Base-by-base conservation (phyloP, 1,140 invertebrate genomes). In the Triops longicaudatus region DNA sequence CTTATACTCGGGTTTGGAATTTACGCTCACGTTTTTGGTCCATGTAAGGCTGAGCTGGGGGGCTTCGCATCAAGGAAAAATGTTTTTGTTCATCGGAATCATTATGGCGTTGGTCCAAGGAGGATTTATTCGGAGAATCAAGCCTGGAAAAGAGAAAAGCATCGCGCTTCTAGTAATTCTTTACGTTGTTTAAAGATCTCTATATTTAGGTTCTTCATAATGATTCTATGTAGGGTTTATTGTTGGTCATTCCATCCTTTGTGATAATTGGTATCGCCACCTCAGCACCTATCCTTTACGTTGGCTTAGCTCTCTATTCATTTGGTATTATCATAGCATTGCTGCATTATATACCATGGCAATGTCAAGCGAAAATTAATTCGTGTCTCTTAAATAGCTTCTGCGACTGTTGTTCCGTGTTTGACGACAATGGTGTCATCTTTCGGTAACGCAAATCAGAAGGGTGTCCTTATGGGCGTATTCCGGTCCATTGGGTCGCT, bases 1-100 rank as follows among this genome's bases (percentile, higher is more conserved):
- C 82, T 87, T 99, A 27, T 99, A 98, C 83, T 98, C 97, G 76
- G 97, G 97, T 0, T 86, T 99, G 43, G 98, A 99, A 85, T 99
- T 98, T 83, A 99, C 97, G 1, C 86, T 99, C 37, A 98, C 96
- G 50, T 99, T 99, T 85, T 87, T 99, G 37, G 98, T 95, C 73
- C 96, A 98, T 86, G 90, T 96, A 80, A 89, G 92, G 72, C 98
- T 99, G 83, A 86, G 91, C 42, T 99, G 96, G 83, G 91, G 90
- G 41, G 94, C 95, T 37, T 95, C 97, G 90, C 92, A 98, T 83
- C 97, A 99, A 86, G 98, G 97, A 9, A 95, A 92, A 87, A 98
- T 99, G 94, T 99, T 98, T 84, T 89, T 98, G 80, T 92, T 91
- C 44, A 94, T 97, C 80, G 98, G 97, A 84, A 80, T 95, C 26